A percentile compares a stretch with the other conserved stretches of the same genome.
These are phyloP conservation scores for Siniperca undulata DNA, from an alignment of 2,797 vertebrate genomes.

Conservation along the genomic window DNA sequence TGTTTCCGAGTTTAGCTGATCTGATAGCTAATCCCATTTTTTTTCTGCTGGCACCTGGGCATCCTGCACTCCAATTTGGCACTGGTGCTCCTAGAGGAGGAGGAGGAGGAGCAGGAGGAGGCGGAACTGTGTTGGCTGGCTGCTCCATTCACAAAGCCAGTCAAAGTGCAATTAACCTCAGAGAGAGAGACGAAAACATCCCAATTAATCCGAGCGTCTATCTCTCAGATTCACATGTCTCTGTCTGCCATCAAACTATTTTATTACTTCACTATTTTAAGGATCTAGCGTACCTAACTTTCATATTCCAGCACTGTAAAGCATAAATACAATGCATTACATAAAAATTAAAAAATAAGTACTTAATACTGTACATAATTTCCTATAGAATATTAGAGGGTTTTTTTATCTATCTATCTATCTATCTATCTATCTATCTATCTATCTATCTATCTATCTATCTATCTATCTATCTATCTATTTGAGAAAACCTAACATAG, in stretches of 20 bases:
- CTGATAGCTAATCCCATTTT: conserved; percentile 4
- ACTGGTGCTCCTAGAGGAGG: conserved; percentile 42
- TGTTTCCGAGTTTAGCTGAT: conserved; percentile 20
- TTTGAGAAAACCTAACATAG: background rate
- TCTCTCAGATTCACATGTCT: background rate
- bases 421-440: too few species aligned
- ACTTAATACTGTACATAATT: background rate
- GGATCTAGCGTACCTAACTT: background rate
- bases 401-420: too few species aligned
- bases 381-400: background rate
- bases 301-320: background rate
- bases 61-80: conserved; percentile 66
- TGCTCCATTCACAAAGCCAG: conserved; percentile 78
- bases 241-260: background rate
- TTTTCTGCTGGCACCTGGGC: conserved; percentile 66
- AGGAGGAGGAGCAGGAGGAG: conserved; percentile 31
- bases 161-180: conserved; percentile 51
- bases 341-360: background rate
- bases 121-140: conserved; percentile 50
- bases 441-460: too few species aligned
- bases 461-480: too few species aligned
- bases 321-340: background rate
- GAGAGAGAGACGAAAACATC: conserved; percentile 37
- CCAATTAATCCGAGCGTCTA: conserved; percentile 17
- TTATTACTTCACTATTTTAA: background rate